Conservation (phyloP, 2,113 vertebrate genomes). For the Strix aluco region DNA sequence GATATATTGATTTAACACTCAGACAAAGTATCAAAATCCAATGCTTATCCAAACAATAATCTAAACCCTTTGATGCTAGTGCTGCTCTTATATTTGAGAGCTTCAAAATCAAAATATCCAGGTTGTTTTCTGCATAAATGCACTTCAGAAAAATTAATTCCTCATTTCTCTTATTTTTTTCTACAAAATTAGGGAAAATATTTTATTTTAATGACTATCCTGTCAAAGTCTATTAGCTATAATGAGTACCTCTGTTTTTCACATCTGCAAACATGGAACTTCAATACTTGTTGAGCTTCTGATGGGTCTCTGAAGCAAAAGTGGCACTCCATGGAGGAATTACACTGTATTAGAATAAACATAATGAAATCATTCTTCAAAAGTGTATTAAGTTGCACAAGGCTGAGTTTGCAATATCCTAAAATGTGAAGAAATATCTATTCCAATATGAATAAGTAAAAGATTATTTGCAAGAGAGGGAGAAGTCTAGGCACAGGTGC, state of each 20-base stretch:
- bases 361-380: slow-evolving; percentile 54
- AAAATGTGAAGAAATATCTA: slow-evolving; percentile 23
- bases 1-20: background rate
- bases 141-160: background rate
- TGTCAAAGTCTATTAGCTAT: slow-evolving; percentile 34
- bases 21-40: background rate
- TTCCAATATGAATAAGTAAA: slow-evolving; percentile 19
- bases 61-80: background rate
- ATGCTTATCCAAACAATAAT: background rate
- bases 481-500: slow-evolving; percentile 61
- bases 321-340: background rate
- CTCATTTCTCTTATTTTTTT: background rate
- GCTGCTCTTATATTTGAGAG: background rate
- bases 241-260: slow-evolving; percentile 31
- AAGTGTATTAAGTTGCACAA: slow-evolving; percentile 16
- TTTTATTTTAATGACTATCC: slow-evolving; percentile 16
- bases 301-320: slow-evolving; percentile 12
- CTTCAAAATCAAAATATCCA: background rate
- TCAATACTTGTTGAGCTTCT: background rate
- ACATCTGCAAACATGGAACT: slow-evolving; percentile 41
- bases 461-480: slow-evolving; percentile 33
- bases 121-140: background rate
- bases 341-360: background rate
- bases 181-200: background rate
- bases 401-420: slow-evolving; percentile 48